Evolutionary conservation across 2,888 invertebrate genomes (phyloP), one percentile per base, ranked within the genome.

Genomic region (Odontocerum albicorne): DNA sequence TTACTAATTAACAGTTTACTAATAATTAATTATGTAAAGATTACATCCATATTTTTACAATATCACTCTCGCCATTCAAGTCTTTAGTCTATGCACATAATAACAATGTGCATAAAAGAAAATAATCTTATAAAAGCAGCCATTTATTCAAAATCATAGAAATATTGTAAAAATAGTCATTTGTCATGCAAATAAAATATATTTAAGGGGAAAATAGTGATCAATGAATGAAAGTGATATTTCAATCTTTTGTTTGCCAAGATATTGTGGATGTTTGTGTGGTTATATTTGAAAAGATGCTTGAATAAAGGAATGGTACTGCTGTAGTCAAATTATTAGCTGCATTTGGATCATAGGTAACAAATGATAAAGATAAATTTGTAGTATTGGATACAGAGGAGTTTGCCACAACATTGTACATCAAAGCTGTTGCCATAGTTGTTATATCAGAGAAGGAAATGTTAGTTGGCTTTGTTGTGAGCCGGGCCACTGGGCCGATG

Each of bases 401-500:
- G 13, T 35, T 36, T 20, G 47, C 22, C 2, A 32, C 32, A 2
- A 35, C 4, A 27, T 21, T 42, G 8, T 35, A 19, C 15, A 42
- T 13, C 19, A 49, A 39, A 2, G 39, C 38, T 2, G 55, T 49
- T n/a, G 55, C 13, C 21, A 55, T 44, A 2, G 33, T 33, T 19
- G 50, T 39, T 3, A 44, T 10, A 10, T 40, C 55, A 8, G 46
- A n/a, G 17, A 42, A 4, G 36, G 50, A 46, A 6, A 38, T 16
- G 17, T 55, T 38, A 4, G 47, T 20, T 3, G 43, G 16, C 19
- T 13, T n/a, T 10, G 49, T 49, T 12, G 55, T 32, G 21, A 49
- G 1, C 12, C 45, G 45, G 13, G 59, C 49, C 12, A 57, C 49
- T 12, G 76, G 64, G 4, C 66, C 66, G 1, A 73, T 73, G 1